Evolutionary conservation across 2,797 vertebrate species (phyloP).

Genomic region (Acridotheres tristis): DNA sequence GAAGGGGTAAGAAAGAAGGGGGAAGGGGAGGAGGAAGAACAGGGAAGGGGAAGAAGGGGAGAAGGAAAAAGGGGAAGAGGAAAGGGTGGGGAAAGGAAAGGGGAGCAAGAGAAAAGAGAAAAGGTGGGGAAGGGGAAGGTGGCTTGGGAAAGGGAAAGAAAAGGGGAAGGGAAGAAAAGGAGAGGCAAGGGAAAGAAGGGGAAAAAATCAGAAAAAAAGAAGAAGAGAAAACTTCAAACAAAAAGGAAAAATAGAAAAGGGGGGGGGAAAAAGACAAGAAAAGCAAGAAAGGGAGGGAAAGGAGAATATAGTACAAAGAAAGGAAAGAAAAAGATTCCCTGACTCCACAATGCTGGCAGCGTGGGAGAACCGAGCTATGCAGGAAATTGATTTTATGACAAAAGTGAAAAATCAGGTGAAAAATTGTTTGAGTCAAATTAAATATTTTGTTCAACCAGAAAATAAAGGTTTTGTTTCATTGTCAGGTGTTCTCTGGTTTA

Average conservation of each 20-base stretch:
- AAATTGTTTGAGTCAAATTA: conserved; percentile 54
- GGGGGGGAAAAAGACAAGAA: fast-evolving
- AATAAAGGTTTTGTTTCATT: conserved; percentile 44
- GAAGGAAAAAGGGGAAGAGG: too few relatives aligned
- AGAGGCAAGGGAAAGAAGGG: fast-evolving
- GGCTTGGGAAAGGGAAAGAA: not conserved
- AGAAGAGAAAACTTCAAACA: not conserved
- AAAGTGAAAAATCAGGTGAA: conserved; percentile 64
- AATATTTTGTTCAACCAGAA: conserved; percentile 59
- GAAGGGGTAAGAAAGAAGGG: too few relatives aligned
- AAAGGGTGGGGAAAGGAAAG: not conserved
- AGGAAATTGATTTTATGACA: conserved; percentile 63
- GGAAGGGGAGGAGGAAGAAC: too few relatives aligned
- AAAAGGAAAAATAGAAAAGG: not conserved
- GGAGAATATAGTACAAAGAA: not conserved
- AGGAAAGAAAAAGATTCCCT: conserved; percentile 7
- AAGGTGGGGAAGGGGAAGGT: not conserved
- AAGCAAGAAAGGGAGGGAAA: not conserved
- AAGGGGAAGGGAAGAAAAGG: too few relatives aligned
- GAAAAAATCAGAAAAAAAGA: not conserved
- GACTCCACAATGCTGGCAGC: not conserved
- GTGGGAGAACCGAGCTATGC: conserved; percentile 15
- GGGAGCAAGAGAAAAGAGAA: not conserved
- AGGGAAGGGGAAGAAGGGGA: not conserved
- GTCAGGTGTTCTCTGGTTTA: not conserved